A percentile compares a stretch with the other conserved stretches of the same genome.
phyloP scores from a whole-genome alignment of 2,888 invertebrate species.

The Atrina japonica region DNA sequence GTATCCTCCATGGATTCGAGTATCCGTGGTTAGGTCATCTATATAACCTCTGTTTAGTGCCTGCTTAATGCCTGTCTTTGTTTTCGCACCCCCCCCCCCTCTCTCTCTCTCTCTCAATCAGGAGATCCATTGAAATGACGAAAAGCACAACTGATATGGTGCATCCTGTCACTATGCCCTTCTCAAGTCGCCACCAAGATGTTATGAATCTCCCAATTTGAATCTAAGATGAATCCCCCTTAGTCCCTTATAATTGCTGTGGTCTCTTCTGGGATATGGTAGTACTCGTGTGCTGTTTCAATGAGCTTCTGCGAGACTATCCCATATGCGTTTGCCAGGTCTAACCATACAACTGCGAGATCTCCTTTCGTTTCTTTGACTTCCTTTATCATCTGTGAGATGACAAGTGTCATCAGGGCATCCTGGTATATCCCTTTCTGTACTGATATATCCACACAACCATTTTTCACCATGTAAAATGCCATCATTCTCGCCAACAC shows the following conservation, averaged over 20 bases:
- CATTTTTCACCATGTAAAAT: slow-evolving; percentile 28
- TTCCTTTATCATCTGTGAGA: slow-evolving; percentile 28
- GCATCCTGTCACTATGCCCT: slow-evolving; percentile 25
- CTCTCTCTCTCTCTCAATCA: neutral
- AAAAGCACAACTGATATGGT: slow-evolving; percentile 15
- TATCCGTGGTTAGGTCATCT: slow-evolving; percentile 5
- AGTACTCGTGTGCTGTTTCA: slow-evolving; percentile 27
- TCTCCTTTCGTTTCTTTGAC: slow-evolving; percentile 16
- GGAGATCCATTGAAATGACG: slow-evolving; percentile 17
- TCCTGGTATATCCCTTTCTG: slow-evolving; percentile 36
- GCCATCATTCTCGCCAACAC: slow-evolving; percentile 41
- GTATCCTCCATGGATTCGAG: neutral
- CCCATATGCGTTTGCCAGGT: slow-evolving; percentile 37
- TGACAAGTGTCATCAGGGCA: too few species aligned
- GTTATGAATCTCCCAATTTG: slow-evolving; percentile 20
- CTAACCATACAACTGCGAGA: slow-evolving; percentile 39
- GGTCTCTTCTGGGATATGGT: slow-evolving; percentile 20
- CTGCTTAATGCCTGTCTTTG: slow-evolving; percentile 1
- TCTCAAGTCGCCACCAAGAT: slow-evolving; percentile 15
- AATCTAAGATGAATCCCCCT: slow-evolving; percentile 12
- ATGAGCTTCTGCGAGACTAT: slow-evolving; percentile 38
- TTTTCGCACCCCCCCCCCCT: neutral
- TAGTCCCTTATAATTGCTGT: neutral
- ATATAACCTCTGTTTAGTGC: slow-evolving; percentile 25
- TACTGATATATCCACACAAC: slow-evolving; percentile 32